Evolutionary conservation across 2,888 invertebrate species (phyloP).

Genomic region (Drosophila koepferae): DNA sequence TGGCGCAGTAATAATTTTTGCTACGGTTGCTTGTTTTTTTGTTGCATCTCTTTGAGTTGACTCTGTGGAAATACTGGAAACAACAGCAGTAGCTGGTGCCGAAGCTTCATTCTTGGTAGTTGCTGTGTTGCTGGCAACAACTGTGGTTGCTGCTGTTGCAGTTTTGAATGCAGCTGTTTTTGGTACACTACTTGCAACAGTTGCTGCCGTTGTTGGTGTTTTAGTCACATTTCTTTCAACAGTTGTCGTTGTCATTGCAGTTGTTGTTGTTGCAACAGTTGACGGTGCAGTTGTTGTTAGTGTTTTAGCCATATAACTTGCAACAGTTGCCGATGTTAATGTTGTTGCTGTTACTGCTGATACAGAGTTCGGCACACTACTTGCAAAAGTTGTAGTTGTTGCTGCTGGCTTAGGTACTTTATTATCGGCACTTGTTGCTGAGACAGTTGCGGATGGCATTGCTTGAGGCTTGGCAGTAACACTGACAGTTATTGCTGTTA

Average conservation of each 20-base stretch:
- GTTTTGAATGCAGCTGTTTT: neutral
- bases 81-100: neutral
- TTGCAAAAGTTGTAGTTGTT: neutral
- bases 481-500: slow-evolving; percentile 21
- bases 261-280: slow-evolving; percentile 2
- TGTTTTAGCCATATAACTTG: neutral
- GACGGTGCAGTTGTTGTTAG: slow-evolving; percentile 4
- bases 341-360: slow-evolving; percentile 5
- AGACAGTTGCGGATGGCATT: slow-evolving; percentile 16
- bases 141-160: slow-evolving; percentile 5
- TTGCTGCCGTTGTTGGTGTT: neutral
- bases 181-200: neutral
- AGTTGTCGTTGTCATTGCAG: slow-evolving; percentile 3
- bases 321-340: neutral
- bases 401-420: slow-evolving; percentile 13
- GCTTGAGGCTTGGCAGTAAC: slow-evolving; percentile 7
- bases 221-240: neutral
- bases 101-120: neutral
- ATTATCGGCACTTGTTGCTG: slow-evolving; percentile 2
- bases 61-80: neutral
- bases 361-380: slow-evolving; percentile 7
- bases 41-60: neutral
- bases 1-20: slow-evolving; percentile 9
- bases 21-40: neutral
- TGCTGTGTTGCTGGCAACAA: neutral